A percentile compares a stretch with the other conserved stretches of the same genome.
phyloP scores from a whole-genome alignment of 2,113 vertebrate species.

The Morone chrysops region DNA sequence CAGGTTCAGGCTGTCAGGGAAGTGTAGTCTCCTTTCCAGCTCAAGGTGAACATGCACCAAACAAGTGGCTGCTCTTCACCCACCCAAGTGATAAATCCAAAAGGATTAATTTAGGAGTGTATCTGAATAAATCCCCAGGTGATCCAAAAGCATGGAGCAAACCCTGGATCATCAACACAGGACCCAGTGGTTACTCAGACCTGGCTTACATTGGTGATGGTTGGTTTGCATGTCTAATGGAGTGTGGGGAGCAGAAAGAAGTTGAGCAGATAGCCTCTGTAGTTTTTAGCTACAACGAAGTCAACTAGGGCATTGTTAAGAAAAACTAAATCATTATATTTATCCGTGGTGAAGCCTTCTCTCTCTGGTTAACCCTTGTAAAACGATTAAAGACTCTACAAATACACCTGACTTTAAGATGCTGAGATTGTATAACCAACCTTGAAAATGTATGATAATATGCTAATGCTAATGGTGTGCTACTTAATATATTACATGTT shows the following conservation, averaged over 20 bases:
- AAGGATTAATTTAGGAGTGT: slow-evolving; percentile 7
- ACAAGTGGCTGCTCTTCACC: slow-evolving; percentile 33
- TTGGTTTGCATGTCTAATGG: slow-evolving; percentile 30
- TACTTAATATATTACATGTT: too few relatives aligned
- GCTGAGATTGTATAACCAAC: not conserved
- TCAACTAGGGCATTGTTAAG: not conserved
- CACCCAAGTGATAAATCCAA: not conserved
- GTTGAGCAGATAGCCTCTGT: not conserved
- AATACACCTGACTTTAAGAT: not conserved
- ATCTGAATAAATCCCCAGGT: not conserved
- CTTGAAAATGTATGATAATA: not conserved
- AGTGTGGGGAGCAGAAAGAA: not conserved
- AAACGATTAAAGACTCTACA: too few relatives aligned
- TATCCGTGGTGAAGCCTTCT: not conserved
- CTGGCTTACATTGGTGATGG: slow-evolving; percentile 32
- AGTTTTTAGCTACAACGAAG: not conserved
- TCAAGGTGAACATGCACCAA: not conserved
- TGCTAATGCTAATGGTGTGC: not conserved
- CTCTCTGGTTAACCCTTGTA: too few relatives aligned
- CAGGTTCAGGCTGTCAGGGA: slow-evolving; percentile 4
- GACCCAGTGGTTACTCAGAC: slow-evolving; percentile 34
- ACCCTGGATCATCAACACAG: not conserved
- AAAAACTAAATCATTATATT: not conserved
- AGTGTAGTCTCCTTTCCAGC: slow-evolving; percentile 28
- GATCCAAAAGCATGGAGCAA: not conserved